Evolutionary conservation across 2,113 vertebrate species (phyloP), one percentile per base, ranked within the genome.

Genomic region (Uria aalge): DNA sequence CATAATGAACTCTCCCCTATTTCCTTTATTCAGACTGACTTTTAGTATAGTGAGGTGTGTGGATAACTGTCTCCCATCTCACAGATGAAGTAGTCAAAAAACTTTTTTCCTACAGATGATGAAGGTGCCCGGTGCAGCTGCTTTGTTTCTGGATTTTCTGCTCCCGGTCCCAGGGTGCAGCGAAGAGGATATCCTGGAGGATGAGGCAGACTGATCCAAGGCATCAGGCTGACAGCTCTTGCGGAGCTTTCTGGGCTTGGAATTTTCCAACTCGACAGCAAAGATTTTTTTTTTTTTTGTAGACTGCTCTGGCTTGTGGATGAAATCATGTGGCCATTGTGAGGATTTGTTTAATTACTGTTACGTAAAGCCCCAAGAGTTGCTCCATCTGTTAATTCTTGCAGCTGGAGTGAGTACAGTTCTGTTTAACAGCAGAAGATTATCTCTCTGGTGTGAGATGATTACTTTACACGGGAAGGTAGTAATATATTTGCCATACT

Each of bases 301-400:
- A 74, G 38, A 17, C 62, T 85, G 45, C 32, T 32, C 66, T 85
- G 85, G 72, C 89, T 93, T 88, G 79, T 82, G 50, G 45, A 18
- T 93, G 80, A 91, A 95, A 83, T 92, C 92, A 92, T 73, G 87
- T 71, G 90, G 77, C 52, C 17, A 7, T 80, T 92, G 78, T 85
- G 66, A 88, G 89, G 93, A 94, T 97, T 98, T 96, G 63, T 97
- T 97, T 97, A 94, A 95, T 96, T 96, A 93, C 95, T 85, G 85
- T 97, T 97, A 95, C 5, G 4, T 97, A 97, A 97, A 91, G 63
- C 87, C 79, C 12, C 1, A 62, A 59, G 85, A 95, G 93, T 94
- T 92, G 45, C 78, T 95, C 93, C 96, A 92, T 97, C 96, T 97
- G 96, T 97, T 97, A 95, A 92, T 94, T 95, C 87, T 86, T 92